These are phyloP conservation scores for Oligia fasciuncula DNA, from an alignment of 2,888 invertebrate species.

Conservation along the genomic window DNA sequence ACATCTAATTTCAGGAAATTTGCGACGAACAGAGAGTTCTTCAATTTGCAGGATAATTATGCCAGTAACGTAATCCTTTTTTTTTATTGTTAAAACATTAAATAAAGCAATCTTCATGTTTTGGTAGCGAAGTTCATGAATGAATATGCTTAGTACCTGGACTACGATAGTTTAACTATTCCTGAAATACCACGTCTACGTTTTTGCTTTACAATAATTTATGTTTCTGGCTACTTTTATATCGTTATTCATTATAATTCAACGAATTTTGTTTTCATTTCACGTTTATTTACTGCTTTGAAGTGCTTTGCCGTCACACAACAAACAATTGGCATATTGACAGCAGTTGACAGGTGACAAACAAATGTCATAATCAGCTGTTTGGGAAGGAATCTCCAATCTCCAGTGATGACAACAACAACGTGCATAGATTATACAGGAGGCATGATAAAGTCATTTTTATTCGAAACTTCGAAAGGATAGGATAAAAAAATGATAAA, in stretches of 20 bases:
- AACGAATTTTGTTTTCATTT: neutral
- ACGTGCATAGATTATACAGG: too few relatives aligned
- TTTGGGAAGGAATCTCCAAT: neutral
- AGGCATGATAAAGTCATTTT: too few relatives aligned
- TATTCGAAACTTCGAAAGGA: neutral
- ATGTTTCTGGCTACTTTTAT: conserved; percentile 1
- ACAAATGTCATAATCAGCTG: conserved; percentile 31
- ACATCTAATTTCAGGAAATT: neutral
- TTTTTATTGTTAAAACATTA: neutral
- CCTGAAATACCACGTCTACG: conserved; percentile 11
- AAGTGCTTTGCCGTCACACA: neutral
- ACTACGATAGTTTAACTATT: neutral
- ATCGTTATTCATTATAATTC: conserved; percentile 19
- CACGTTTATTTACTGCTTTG: conserved; percentile 19
- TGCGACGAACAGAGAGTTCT: neutral
- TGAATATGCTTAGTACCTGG: conserved; percentile 15
- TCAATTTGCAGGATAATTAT: neutral
- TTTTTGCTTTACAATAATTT: conserved; percentile 23
- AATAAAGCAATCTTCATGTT: neutral
- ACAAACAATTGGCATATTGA: neutral
- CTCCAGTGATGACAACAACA: neutral
- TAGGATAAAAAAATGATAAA: neutral
- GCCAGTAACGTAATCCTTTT: neutral
- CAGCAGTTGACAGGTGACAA: neutral
- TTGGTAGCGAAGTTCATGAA: neutral